Evolutionary conservation across 1,140 invertebrate genomes (phyloP).

Genomic region (Eciton burchellii): DNA sequence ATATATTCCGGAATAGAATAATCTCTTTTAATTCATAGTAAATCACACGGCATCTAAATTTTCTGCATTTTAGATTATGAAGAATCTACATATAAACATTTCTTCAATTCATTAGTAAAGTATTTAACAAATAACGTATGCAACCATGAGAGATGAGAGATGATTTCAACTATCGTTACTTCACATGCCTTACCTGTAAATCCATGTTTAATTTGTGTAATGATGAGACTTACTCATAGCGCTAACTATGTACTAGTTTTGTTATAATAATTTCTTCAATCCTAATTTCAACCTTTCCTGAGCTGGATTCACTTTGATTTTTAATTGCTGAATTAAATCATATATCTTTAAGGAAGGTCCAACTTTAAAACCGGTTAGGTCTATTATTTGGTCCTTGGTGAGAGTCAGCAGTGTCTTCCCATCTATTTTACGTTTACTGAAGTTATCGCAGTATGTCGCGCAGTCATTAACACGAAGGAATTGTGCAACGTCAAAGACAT

Average conservation of each 20-base stretch:
- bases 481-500: conserved; percentile 93
- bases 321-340: conserved; percentile 95
- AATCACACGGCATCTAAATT: conserved; percentile 35
- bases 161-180: conserved; percentile 43
- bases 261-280: conserved; percentile 84
- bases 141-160: conserved; percentile 4
- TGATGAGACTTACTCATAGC: conserved; percentile 72
- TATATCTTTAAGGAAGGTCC: conserved; percentile 97
- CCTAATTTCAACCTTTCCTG: conserved; percentile 88
- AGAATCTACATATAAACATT: conserved; percentile 45
- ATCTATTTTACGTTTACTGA: conserved; percentile 92
- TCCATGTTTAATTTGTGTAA: conserved; percentile 77
- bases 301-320: conserved; percentile 92
- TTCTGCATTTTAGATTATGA: conserved; percentile 19
- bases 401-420: conserved; percentile 92
- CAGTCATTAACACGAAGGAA: conserved; percentile 96
- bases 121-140: conserved; percentile 56
- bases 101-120: conserved; percentile 44
- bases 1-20: conserved; percentile 41
- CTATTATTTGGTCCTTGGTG: conserved; percentile 95
- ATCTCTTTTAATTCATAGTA: conserved; percentile 20
- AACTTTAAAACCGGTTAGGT: conserved; percentile 96
- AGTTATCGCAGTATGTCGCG: conserved; percentile 94
- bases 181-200: conserved; percentile 76
- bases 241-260: conserved; percentile 74